Conservation (phyloP, 2,888 invertebrate species). For the Eudasyphora cyanicolor region DNA sequence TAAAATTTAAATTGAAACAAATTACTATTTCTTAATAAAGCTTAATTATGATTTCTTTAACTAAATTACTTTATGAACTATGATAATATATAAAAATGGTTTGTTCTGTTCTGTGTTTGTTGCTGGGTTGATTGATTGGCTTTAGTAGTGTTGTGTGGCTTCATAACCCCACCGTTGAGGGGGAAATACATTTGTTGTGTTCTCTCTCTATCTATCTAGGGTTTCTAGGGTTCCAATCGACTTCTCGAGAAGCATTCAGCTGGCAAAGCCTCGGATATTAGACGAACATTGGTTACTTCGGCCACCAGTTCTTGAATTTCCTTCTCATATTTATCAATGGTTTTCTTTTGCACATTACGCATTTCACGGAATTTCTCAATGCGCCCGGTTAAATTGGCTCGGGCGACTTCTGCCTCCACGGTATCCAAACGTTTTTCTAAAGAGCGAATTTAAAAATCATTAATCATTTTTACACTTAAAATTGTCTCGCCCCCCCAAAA, state of each 20-base stretch:
- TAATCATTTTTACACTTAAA: not conserved
- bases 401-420: slow-evolving; percentile 86
- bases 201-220: not conserved
- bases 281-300: slow-evolving; percentile 91
- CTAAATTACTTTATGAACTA: slow-evolving; percentile 61
- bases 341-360: slow-evolving; percentile 85
- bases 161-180: too few species aligned
- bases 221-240: slow-evolving; percentile 83
- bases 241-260: slow-evolving; percentile 90
- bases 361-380: slow-evolving; percentile 88
- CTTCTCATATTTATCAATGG: slow-evolving; percentile 90
- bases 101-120: slow-evolving; percentile 52
- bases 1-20: not conserved
- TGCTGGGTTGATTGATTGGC: slow-evolving; percentile 41
- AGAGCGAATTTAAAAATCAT: slow-evolving; percentile 8
- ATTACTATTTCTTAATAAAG: slow-evolving; percentile 63
- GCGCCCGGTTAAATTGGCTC: slow-evolving; percentile 88
- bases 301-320: slow-evolving; percentile 85
- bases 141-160: slow-evolving; percentile 37
- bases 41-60: slow-evolving; percentile 64
- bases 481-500: not conserved
- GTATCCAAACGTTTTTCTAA: slow-evolving; percentile 85
- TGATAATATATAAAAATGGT: slow-evolving; percentile 41
- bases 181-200: too few species aligned
- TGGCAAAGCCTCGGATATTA: slow-evolving; percentile 90